These are phyloP conservation scores for Leptinotarsa peninsularis DNA, from an alignment of 2,888 invertebrate genomes.

Conservation along the genomic window DNA sequence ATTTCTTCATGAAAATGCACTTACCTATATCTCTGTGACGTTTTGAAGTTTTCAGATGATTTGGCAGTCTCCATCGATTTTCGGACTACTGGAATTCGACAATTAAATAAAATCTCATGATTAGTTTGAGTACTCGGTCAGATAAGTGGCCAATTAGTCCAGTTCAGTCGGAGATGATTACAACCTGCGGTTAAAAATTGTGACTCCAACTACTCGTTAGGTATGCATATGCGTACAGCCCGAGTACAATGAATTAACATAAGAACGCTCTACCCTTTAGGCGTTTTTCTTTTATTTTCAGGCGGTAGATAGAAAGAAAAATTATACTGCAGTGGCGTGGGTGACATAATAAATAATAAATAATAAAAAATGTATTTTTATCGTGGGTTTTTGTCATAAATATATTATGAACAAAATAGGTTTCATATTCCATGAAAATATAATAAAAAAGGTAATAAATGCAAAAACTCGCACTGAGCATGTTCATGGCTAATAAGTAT, in stretches of 20 bases:
- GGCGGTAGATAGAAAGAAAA: neutral
- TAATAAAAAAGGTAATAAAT: too few species aligned
- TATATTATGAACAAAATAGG: too few species aligned
- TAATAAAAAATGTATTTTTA: too few species aligned
- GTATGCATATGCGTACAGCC: conserved; percentile 53
- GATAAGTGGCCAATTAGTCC: conserved; percentile 41
- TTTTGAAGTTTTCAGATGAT: neutral
- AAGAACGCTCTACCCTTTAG: conserved; percentile 28
- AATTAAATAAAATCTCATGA: conserved; percentile 19
- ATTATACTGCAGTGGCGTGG: conserved; percentile 3
- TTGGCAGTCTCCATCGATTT: conserved; percentile 14
- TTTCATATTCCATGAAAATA: too few species aligned
- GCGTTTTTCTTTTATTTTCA: neutral
- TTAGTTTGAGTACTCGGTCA: conserved; percentile 5
- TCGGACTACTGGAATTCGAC: conserved; percentile 33
- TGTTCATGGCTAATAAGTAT: too few species aligned
- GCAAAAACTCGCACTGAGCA: too few species aligned
- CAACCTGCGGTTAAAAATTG: conserved; percentile 45
- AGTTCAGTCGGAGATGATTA: conserved; percentile 50
- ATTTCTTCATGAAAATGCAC: neutral
- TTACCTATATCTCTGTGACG: conserved; percentile 3
- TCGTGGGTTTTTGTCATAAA: too few species aligned
- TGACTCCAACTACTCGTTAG: conserved; percentile 50
- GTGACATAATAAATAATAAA: too few species aligned
- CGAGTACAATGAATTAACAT: conserved; percentile 51